Percentiles rank a stretch among this genome's conserved stretches.
These are phyloP conservation scores for Netelia virgata DNA, from an alignment of 2,888 invertebrate genomes.

Conservation along the genomic window DNA sequence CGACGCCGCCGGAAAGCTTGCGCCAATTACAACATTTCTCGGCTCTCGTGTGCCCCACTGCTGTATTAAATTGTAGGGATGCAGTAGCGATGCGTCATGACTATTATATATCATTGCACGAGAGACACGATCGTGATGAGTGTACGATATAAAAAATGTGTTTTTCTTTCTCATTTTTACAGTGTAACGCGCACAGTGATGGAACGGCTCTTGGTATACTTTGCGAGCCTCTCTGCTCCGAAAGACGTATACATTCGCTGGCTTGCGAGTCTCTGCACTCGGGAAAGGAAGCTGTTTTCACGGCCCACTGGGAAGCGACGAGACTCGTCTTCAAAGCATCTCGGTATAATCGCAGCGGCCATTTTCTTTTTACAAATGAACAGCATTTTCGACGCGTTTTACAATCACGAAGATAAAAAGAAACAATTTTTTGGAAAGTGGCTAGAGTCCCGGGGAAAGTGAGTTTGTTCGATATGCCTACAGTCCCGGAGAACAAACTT, in stretches of 20 bases:
- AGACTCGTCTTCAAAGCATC: slow-evolving; percentile 87
- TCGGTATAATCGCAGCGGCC: slow-evolving; percentile 71
- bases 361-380: not conserved
- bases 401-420: too few species aligned
- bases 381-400: too few species aligned
- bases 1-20: slow-evolving; percentile 38
- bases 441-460: too few species aligned
- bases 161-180: slow-evolving; percentile 77
- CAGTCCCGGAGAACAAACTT: too few species aligned
- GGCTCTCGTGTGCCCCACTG: not conserved
- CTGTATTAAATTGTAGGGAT: slow-evolving; percentile 56
- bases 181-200: slow-evolving; percentile 87
- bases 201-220: slow-evolving; percentile 87
- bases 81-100: slow-evolving; percentile 28
- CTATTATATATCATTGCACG: not conserved
- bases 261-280: slow-evolving; percentile 88
- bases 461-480: too few species aligned
- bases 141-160: slow-evolving; percentile 1
- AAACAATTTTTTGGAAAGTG: too few species aligned
- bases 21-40: slow-evolving; percentile 41
- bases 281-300: slow-evolving; percentile 88
- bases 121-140: slow-evolving; percentile 9
- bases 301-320: slow-evolving; percentile 87
- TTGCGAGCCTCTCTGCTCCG: slow-evolving; percentile 88
- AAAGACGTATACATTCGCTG: slow-evolving; percentile 86